phyloP scores from a whole-genome alignment of 2,888 invertebrate species.

The Rhingia campestris region DNA sequence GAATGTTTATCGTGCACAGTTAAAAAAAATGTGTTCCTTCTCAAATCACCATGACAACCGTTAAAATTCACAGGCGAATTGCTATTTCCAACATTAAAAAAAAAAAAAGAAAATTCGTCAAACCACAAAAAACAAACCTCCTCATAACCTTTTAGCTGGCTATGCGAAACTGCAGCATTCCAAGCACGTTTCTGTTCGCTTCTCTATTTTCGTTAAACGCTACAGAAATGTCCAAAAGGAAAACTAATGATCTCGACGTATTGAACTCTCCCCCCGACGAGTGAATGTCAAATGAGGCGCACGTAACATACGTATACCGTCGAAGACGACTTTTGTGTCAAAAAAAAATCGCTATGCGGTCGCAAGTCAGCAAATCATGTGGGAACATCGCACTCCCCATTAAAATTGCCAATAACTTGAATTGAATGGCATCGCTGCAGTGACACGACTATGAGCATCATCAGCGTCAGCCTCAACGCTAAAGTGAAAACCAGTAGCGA shows the following conservation, averaged over 20 bases:
- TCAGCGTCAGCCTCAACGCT: background rate
- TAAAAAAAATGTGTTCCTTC: too few species aligned
- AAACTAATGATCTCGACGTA: constrained; percentile 52
- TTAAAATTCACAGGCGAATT: constrained; percentile 11
- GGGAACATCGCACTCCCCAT: constrained; percentile 71
- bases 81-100: background rate
- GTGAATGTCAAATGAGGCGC: constrained; percentile 66
- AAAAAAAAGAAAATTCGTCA: background rate
- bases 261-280: constrained; percentile 46
- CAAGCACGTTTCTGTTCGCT: constrained; percentile 31
- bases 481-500: constrained; percentile 61
- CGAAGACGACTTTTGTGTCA: constrained; percentile 35
- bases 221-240: constrained; percentile 36
- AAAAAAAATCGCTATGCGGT: constrained; percentile 53
- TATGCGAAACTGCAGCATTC: constrained; percentile 23
- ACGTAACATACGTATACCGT: constrained; percentile 26
- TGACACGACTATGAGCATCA: constrained; percentile 62
- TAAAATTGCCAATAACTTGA: constrained; percentile 74
- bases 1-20: too few species aligned
- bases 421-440: constrained; percentile 65
- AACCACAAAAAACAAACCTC: background rate
- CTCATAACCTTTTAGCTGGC: constrained; percentile 18
- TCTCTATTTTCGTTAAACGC: background rate
- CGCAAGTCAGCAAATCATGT: constrained; percentile 64
- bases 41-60: too few species aligned